Evolutionary conservation across 2,888 invertebrate species (phyloP).

Genomic region (Sphinx pinastri): DNA sequence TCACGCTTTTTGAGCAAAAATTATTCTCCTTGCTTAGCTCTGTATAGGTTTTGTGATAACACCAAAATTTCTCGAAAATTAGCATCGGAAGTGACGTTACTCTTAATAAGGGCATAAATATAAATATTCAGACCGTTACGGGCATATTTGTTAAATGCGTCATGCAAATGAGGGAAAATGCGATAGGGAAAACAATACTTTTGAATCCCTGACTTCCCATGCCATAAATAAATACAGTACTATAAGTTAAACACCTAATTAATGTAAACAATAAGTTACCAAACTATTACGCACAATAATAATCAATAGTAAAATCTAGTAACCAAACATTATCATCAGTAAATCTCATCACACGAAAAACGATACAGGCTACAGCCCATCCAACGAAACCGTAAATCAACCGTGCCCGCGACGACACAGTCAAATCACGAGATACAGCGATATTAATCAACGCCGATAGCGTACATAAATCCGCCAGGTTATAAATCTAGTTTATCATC

Average conservation of each 20-base stretch:
- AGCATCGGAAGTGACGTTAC: not conserved
- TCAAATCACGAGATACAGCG: slow-evolving; percentile 14
- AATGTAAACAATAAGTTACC: too few relatives aligned
- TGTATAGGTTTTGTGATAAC: too few relatives aligned
- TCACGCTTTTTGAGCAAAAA: not conserved
- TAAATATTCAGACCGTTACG: not conserved
- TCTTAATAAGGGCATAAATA: too few relatives aligned
- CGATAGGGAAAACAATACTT: not conserved
- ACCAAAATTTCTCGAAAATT: not conserved
- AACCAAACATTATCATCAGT: not conserved
- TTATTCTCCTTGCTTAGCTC: not conserved
- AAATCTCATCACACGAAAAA: slow-evolving; percentile 2
- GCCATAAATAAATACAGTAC: too few relatives aligned
- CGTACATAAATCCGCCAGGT: slow-evolving; percentile 47
- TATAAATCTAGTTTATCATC: slow-evolving; percentile 51
- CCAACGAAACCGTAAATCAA: not conserved
- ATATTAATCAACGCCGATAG: slow-evolving; percentile 28
- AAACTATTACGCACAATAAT: too few relatives aligned
- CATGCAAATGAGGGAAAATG: not conserved
- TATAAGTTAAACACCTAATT: too few relatives aligned
- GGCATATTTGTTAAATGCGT: not conserved
- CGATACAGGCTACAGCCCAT: not conserved
- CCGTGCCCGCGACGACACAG: slow-evolving; percentile 2
- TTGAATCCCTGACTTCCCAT: not conserved
- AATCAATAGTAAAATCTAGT: too few relatives aligned